These are phyloP conservation scores for Hyperoplus lanceolatus DNA, from an alignment of 2,797 vertebrate genomes.

Conservation along the genomic window DNA sequence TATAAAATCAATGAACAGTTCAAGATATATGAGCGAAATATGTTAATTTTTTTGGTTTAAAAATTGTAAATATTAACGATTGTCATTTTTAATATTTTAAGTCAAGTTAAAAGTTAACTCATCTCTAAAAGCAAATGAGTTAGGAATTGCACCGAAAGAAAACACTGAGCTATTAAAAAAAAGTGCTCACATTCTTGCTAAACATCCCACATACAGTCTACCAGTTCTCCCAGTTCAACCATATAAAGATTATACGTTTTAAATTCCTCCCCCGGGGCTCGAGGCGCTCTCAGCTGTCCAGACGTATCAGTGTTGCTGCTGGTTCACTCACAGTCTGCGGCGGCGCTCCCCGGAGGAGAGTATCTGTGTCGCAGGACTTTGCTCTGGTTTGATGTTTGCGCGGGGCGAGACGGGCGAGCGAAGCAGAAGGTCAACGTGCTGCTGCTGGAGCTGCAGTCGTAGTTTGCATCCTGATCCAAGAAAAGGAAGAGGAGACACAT, in stretches of 20 bases:
- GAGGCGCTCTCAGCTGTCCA: constrained; percentile 42
- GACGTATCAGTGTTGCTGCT: constrained; percentile 25
- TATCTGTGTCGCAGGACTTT: constrained; percentile 85
- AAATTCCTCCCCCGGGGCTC: constrained; percentile 5
- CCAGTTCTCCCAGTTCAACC: constrained; percentile 19
- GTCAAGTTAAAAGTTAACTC: background rate
- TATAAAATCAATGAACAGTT: constrained; percentile 52
- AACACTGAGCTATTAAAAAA: background rate
- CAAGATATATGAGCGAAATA: constrained; percentile 36
- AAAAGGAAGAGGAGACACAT: constrained; percentile 24
- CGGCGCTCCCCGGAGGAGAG: constrained; percentile 79
- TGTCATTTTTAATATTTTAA: constrained; percentile 2
- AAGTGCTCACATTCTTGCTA: constrained; percentile 20
- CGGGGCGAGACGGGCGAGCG: constrained; percentile 88
- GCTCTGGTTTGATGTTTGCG: constrained; percentile 87
- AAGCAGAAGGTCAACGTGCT: constrained; percentile 94
- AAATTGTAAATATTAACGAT: constrained; percentile 7
- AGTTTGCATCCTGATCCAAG: constrained; percentile 88
- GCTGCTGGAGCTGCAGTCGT: constrained; percentile 92
- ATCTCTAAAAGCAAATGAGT: constrained; percentile 27
- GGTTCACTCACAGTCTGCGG: constrained; percentile 78
- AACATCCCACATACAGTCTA: constrained; percentile 21
- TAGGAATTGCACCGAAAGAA: constrained; percentile 47
- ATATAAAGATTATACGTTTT: background rate
- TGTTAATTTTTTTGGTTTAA: constrained; percentile 11